phyloP scores from a whole-genome alignment of 2,797 vertebrate species.

The Paratrypauchen microcephalus region DNA sequence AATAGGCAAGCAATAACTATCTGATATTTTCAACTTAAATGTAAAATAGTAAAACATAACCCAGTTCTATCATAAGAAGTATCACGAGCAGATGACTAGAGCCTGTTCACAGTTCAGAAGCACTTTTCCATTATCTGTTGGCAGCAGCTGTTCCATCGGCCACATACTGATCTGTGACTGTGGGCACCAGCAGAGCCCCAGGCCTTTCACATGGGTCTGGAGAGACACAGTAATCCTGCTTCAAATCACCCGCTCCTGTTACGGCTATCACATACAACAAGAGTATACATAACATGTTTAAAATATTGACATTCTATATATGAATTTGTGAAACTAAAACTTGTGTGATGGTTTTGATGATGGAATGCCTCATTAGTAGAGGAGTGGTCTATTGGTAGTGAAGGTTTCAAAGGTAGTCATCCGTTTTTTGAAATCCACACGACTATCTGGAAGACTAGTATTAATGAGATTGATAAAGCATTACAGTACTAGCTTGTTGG shows the following conservation, averaged over 20 bases:
- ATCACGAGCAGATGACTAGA: background rate
- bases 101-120: conserved; percentile 7
- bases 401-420: too few species aligned
- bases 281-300: background rate
- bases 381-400: background rate
- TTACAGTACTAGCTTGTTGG: too few species aligned
- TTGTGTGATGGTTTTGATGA: conserved; percentile 4
- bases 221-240: conserved; percentile 43
- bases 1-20: background rate
- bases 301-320: background rate
- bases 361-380: background rate
- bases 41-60: conserved; percentile 1
- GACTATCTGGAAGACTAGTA: too few species aligned
- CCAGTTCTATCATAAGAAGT: background rate
- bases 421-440: too few species aligned
- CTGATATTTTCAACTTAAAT: background rate
- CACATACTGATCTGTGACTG: conserved; percentile 49
- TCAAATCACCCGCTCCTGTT: conserved; percentile 42
- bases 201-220: conserved; percentile 40
- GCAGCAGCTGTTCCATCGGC: conserved; percentile 53
- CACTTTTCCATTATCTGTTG: conserved; percentile 48
- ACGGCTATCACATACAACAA: background rate
- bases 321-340: background rate
- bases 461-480: too few species aligned
- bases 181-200: conserved; percentile 54